Evolutionary conservation across 2,888 invertebrate genomes (phyloP).

Genomic region (Helobdella robusta): DNA sequence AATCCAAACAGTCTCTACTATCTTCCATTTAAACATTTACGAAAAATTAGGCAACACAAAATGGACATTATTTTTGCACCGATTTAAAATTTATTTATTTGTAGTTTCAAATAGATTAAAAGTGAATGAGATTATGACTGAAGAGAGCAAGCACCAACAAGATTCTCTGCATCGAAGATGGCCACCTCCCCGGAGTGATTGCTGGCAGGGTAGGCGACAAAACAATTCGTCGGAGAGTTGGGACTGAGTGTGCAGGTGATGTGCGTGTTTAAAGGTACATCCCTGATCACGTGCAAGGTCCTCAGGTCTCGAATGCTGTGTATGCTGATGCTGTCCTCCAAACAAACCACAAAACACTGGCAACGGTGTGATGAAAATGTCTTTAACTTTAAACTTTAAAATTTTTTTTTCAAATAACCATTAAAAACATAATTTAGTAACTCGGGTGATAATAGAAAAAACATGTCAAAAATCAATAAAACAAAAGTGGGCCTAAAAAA

Average conservation of each 20-base stretch:
- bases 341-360: conserved; percentile 19
- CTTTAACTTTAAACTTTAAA: not conserved
- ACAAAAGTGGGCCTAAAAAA: not conserved
- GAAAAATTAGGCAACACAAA: too few relatives aligned
- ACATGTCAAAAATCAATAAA: not conserved
- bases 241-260: conserved; percentile 12
- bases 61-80: too few relatives aligned
- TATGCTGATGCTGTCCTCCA: conserved; percentile 19
- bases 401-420: too few relatives aligned
- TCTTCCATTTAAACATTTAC: too few relatives aligned
- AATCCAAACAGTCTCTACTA: too few relatives aligned
- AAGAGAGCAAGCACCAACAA: too few relatives aligned
- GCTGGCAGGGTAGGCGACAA: conserved; percentile 18
- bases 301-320: conserved; percentile 18
- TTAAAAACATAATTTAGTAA: not conserved
- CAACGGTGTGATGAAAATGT: not conserved
- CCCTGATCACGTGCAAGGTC: conserved; percentile 20
- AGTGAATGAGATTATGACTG: too few relatives aligned
- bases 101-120: too few relatives aligned
- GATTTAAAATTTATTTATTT: too few relatives aligned
- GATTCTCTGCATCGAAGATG: conserved; percentile 21
- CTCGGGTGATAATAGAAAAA: not conserved
- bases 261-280: conserved; percentile 21
- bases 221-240: not conserved
- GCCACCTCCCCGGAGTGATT: conserved; percentile 20